phyloP scores from a whole-genome alignment of 2,888 invertebrate species.

The Notodonta dromedarius region DNA sequence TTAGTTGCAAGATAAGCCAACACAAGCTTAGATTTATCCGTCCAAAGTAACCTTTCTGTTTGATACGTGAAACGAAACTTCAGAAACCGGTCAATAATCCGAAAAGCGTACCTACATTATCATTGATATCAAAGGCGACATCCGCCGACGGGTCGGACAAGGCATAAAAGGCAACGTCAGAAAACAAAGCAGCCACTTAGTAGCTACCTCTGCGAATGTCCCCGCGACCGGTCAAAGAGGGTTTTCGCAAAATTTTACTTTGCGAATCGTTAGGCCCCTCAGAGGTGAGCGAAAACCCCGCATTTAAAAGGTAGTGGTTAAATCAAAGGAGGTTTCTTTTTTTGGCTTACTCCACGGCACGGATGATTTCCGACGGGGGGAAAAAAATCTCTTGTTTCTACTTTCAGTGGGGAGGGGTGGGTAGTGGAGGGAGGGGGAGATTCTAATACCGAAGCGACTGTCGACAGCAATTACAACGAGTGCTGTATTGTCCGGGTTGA shows the following conservation, averaged over 20 bases:
- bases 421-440: constrained; percentile 12
- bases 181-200: constrained; percentile 49
- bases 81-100: constrained; percentile 32
- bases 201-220: constrained; percentile 45
- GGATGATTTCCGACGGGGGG: constrained; percentile 42
- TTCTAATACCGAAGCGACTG: constrained; percentile 40
- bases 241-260: constrained; percentile 47
- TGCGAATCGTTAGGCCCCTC: constrained; percentile 59
- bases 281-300: constrained; percentile 67
- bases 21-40: not conserved
- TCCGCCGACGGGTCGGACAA: constrained; percentile 30
- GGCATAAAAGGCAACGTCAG: constrained; percentile 26
- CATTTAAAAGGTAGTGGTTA: constrained; percentile 62
- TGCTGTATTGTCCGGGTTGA: constrained; percentile 49
- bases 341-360: constrained; percentile 75
- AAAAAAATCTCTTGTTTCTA: constrained; percentile 44
- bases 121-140: constrained; percentile 28
- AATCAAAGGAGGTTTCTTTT: constrained; percentile 68
- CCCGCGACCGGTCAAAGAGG: constrained; percentile 54
- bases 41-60: not conserved
- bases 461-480: constrained; percentile 60
- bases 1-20: not conserved
- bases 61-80: constrained; percentile 13
- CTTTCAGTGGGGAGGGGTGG: constrained; percentile 7
- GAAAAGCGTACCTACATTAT: constrained; percentile 28